Conservation (phyloP, 2,888 invertebrate species). For the Uropetala carovei region DNA sequence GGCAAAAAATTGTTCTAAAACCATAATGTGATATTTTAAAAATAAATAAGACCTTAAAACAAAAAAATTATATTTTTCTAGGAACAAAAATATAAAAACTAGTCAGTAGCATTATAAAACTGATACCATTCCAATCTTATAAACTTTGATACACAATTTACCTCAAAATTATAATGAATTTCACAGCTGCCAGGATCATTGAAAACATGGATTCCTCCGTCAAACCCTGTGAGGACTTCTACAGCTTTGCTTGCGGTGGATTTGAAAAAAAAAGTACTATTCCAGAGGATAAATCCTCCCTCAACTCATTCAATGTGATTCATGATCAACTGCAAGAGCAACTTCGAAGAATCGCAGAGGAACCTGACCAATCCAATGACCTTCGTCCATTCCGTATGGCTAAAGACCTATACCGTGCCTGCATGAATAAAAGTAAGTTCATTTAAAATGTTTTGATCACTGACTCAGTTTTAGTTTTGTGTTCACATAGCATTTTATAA, state of each 20-base stretch:
- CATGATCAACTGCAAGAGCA: conserved; percentile 86
- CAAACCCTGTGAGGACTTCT: conserved; percentile 90
- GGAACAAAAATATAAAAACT: background rate
- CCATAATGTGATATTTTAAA: too few relatives aligned
- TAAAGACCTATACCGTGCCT: conserved; percentile 89
- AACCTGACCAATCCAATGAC: conserved; percentile 79
- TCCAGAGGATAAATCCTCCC: conserved; percentile 88
- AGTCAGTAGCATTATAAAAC: background rate
- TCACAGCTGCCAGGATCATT: conserved; percentile 83
- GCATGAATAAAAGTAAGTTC: conserved; percentile 91
- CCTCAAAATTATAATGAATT: background rate
- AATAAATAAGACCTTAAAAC: too few relatives aligned
- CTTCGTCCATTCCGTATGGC: conserved; percentile 85
- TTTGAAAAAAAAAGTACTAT: conserved; percentile 85
- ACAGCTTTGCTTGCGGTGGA: conserved; percentile 87
- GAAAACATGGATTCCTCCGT: conserved; percentile 83
- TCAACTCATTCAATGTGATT: conserved; percentile 82
- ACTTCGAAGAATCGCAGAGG: conserved; percentile 83
- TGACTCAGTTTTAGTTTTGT: too few relatives aligned
- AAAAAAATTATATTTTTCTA: background rate
- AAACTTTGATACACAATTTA: background rate
- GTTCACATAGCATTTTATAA: too few relatives aligned
- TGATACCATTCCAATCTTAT: background rate
- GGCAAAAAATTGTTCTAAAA: too few relatives aligned
- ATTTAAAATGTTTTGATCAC: background rate